Evolutionary conservation across 2,888 invertebrate species (phyloP), one percentile per base, ranked within the genome.

Genomic region (Leptopilina myrica): DNA sequence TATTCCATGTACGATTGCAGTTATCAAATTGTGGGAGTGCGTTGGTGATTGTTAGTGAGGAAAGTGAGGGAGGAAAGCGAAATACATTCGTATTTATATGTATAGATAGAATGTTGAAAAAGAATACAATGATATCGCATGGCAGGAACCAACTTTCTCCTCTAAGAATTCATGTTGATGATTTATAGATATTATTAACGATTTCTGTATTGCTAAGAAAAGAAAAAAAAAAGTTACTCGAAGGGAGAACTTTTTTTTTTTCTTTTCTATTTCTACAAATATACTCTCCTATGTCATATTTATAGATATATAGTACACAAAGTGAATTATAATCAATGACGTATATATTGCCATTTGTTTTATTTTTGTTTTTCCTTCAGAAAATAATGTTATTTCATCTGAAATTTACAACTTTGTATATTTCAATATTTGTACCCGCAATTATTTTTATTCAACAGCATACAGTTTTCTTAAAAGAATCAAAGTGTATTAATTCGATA

Each of bases 21-120:
- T 33, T 73, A 73, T 73, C 73, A 73, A 5, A 56, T 56, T 9
- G 76, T 80, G 81, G 79, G 81, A 80, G 79, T 81, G 82, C 81
- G 81, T 67, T 79, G 82, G 78, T 84, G 84, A 82, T 82, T 83
- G 80, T 79, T 33, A 82, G 81, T 81, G 79, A 67, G 81, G 82
- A 80, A 84, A 62, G 49, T 11, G 49, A 12, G 49, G 49, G 12
- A 49, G 12, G 49, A 49, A 7, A 9, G 46, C 46, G 64, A 56
- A 73, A 82, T 77, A 59, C 73, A 73, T 33, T 33, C 33, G 33
- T 33, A 33, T 33, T 4, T 33, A 33, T 33, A 33, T 33, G 33
- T 46, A 46, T 40, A 78, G 75, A 81, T 80, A 79, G 80, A 33
- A 4, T 81, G 82, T 80, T 81, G 78, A 79, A 59, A 64, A 43